phyloP scores from a whole-genome alignment of 2,113 vertebrate species.

The Sapayoa aenigma region DNA sequence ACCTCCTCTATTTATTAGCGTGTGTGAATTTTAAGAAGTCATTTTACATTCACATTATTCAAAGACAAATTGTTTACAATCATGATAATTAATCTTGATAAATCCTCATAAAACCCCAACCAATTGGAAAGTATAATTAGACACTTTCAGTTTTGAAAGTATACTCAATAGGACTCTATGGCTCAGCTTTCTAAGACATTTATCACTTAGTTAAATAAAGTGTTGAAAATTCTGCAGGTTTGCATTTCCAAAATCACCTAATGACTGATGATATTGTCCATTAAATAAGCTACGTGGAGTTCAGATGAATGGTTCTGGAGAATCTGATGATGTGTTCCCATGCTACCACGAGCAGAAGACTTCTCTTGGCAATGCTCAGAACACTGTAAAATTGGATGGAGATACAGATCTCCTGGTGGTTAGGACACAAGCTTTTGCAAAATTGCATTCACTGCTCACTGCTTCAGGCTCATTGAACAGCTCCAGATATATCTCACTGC shows the following conservation, averaged over 20 bases:
- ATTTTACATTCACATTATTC: background rate
- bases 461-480: background rate
- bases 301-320: background rate
- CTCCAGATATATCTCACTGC: background rate
- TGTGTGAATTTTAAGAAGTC: constrained; percentile 34
- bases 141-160: constrained; percentile 1
- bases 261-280: background rate
- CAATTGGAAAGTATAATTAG: constrained; percentile 8
- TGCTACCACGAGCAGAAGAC: background rate
- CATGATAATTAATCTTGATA: constrained; percentile 31
- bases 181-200: background rate
- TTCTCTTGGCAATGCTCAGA: background rate
- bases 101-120: constrained; percentile 7
- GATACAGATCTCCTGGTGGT: background rate
- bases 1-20: constrained; percentile 11
- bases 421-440: background rate
- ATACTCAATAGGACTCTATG: background rate
- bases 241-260: background rate
- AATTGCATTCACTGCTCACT: background rate
- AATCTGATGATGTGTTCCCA: background rate
- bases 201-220: background rate
- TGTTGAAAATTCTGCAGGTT: background rate
- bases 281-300: background rate
- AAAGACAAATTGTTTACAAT: constrained; percentile 50
- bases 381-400: background rate